These are phyloP conservation scores for Ariopsis seemanni DNA, from an alignment of 2,113 vertebrate species.

Conservation along the genomic window DNA sequence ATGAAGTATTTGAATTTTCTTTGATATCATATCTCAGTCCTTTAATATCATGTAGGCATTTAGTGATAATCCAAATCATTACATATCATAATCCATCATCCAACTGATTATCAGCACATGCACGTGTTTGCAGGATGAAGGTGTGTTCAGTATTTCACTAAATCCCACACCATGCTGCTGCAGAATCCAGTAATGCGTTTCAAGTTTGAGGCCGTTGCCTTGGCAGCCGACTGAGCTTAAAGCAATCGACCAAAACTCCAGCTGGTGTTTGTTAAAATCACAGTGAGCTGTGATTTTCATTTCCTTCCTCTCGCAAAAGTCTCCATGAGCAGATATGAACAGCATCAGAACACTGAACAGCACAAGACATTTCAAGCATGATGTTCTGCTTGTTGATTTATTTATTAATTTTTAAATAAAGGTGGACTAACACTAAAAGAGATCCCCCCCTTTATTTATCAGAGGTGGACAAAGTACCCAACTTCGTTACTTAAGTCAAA, in stretches of 20 bases:
- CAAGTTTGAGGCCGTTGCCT: not conserved
- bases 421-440: not conserved
- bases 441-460: no score
- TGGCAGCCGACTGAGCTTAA: not conserved
- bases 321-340: not conserved
- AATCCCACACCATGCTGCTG: not conserved
- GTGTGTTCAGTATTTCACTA: not conserved
- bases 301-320: not conserved
- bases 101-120: not conserved
- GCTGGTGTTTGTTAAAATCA: slow-evolving; percentile 23
- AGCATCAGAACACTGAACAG: not conserved
- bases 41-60: not conserved
- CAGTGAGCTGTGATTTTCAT: not conserved
- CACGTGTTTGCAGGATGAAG: not conserved
- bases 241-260: not conserved
- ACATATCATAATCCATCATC: not conserved
- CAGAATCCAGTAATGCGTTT: not conserved
- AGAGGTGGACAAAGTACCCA: no score
- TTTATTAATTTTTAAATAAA: not conserved
- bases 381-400: not conserved
- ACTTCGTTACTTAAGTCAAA: no score
- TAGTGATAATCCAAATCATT: not conserved
- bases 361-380: not conserved
- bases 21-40: not conserved
- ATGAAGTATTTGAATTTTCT: not conserved